phyloP scores from a whole-genome alignment of 1,140 invertebrate genomes.

The Lucilia cuprina region DNA sequence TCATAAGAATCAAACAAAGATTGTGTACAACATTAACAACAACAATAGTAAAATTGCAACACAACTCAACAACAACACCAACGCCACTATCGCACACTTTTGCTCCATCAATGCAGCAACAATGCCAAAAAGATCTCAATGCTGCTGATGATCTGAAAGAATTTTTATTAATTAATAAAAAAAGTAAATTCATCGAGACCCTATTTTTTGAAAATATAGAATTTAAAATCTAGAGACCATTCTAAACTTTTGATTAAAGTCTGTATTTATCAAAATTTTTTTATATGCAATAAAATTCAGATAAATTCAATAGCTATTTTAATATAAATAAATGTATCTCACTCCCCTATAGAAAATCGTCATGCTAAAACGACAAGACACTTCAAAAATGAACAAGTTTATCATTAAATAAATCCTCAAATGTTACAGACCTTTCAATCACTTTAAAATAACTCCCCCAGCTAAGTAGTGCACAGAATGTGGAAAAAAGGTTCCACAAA shows the following conservation, averaged over 20 bases:
- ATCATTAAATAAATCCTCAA: background rate
- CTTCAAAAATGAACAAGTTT: background rate
- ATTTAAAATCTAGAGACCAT: no score
- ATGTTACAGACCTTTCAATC: background rate
- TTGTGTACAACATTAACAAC: slow-evolving; percentile 26
- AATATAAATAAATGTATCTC: no score
- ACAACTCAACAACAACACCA: background rate
- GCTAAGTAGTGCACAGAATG: no score
- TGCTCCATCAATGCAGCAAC: background rate
- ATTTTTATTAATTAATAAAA: background rate
- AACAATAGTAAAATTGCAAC: background rate
- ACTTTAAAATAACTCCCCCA: background rate
- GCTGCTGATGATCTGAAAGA: background rate
- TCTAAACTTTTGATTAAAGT: no score
- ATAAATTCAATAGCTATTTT: no score
- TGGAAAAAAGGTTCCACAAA: background rate
- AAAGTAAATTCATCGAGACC: background rate
- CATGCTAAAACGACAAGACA: no score
- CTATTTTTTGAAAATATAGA: background rate
- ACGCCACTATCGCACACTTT: background rate
- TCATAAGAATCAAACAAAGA: slow-evolving; percentile 35
- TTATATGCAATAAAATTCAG: no score
- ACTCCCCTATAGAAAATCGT: no score
- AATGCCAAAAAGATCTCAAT: slow-evolving; percentile 20
- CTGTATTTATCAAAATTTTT: no score